A percentile compares a stretch with the other conserved stretches of the same genome.
Conservation (phyloP, 2,113 vertebrate genomes). For the Sander vitreus region DNA sequence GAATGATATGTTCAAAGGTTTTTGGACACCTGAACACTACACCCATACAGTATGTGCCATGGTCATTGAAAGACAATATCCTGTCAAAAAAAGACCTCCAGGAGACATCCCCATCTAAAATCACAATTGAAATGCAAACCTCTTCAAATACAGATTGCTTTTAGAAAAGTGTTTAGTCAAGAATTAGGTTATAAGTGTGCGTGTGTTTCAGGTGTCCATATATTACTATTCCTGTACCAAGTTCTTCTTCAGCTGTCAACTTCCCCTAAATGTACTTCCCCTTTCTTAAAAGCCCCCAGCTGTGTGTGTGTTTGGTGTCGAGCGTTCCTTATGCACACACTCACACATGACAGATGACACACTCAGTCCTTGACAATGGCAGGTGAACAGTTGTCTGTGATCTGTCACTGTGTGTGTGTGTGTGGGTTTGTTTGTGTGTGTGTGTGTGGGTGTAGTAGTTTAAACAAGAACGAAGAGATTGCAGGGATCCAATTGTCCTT, state of each 20-base stretch:
- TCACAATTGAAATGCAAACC: not conserved
- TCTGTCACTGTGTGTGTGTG: conserved; percentile 32
- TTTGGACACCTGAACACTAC: no score
- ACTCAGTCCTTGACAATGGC: conserved; percentile 31
- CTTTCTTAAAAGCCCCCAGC: conserved; percentile 54
- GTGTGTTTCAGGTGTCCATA: conserved; percentile 59
- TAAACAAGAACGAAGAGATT: conserved; percentile 41
- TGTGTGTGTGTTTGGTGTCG: conserved; percentile 18
- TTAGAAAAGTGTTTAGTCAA: not conserved
- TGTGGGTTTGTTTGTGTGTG: conserved; percentile 20
- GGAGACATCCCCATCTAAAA: not conserved
- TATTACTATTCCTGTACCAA: conserved; percentile 46
- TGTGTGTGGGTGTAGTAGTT: conserved; percentile 29
- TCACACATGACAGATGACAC: conserved; percentile 37
- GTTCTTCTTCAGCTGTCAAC: conserved; percentile 54
- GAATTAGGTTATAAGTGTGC: conserved; percentile 9
- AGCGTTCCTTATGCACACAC: conserved; percentile 27
- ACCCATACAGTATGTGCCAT: no score
- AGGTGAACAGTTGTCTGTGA: conserved; percentile 60
- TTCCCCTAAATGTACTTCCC: conserved; percentile 69
- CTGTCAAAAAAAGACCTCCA: not conserved
- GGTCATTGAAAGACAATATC: not conserved
- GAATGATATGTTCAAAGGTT: no score
- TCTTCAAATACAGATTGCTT: not conserved
- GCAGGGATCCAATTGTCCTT: conserved; percentile 52